These are phyloP conservation scores for Limanda limanda DNA, from an alignment of 2,113 vertebrate species.

Conservation along the genomic window DNA sequence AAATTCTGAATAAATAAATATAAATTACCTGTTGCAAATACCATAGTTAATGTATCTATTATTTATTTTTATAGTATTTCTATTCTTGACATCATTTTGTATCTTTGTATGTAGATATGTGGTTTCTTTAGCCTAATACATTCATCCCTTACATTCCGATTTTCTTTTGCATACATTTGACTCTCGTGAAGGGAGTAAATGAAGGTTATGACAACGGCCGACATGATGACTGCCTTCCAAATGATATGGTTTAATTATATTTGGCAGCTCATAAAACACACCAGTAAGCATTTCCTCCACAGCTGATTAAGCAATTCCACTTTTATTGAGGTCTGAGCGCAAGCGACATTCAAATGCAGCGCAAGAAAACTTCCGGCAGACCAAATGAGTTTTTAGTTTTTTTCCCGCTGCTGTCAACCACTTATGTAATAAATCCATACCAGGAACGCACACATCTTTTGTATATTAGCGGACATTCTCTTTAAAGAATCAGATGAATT, in stretches of 20 bases:
- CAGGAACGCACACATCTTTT: not conserved
- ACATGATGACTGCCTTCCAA: constrained; percentile 55
- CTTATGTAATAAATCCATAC: not conserved
- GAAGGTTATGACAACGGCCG: constrained; percentile 38
- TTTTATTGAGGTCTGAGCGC: constrained; percentile 47
- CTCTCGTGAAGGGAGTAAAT: constrained; percentile 14
- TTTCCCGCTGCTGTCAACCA: not conserved
- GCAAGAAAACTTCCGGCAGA: constrained; percentile 5
- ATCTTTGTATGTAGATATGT: too few species aligned
- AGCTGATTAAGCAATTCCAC: constrained; percentile 59
- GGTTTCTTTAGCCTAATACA: too few species aligned
- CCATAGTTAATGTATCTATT: too few species aligned
- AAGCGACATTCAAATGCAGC: constrained; percentile 9
- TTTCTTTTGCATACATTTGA: not conserved
- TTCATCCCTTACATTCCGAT: not conserved
- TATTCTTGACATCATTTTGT: too few species aligned
- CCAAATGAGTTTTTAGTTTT: not conserved
- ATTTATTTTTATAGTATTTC: too few species aligned
- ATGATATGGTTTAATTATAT: constrained; percentile 61
- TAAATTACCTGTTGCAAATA: too few species aligned
- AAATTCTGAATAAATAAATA: too few species aligned
- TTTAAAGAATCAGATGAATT: too few species aligned
- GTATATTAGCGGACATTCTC: too few species aligned
- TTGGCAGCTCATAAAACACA: constrained; percentile 53
- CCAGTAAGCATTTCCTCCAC: constrained; percentile 51